These are phyloP conservation scores for Brachyopa scutellaris DNA, from an alignment of 2,888 invertebrate species.

Conservation along the genomic window DNA sequence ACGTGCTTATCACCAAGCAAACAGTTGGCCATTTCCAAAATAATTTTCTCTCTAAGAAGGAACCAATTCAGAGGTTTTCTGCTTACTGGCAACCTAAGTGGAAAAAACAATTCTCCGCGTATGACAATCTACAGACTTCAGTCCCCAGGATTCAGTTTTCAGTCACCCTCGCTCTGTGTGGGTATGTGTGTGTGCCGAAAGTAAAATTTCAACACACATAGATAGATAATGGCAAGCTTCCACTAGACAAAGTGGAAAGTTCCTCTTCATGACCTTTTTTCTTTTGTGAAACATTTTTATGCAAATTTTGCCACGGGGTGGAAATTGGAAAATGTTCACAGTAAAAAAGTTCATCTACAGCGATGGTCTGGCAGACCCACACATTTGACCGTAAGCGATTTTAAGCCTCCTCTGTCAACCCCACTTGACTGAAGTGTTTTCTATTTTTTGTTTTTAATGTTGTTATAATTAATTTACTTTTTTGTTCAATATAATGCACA, in stretches of 20 bases:
- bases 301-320: constrained; percentile 51
- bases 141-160: background rate
- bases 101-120: background rate
- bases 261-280: constrained; percentile 14
- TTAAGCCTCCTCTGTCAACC: constrained; percentile 21
- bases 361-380: constrained; percentile 44
- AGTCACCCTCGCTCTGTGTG: background rate
- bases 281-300: constrained; percentile 33
- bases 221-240: constrained; percentile 49
- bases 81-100: background rate
- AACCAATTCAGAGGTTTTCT: constrained; percentile 22
- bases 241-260: constrained; percentile 51
- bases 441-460: background rate
- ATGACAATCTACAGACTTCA: background rate
- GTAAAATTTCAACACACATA: constrained; percentile 27
- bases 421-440: background rate
- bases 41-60: constrained; percentile 9
- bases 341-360: constrained; percentile 45
- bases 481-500: constrained; percentile 30
- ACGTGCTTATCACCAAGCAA: constrained; percentile 21
- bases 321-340: constrained; percentile 53
- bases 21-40: constrained; percentile 29
- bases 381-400: constrained; percentile 48
- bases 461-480: constrained; percentile 33
- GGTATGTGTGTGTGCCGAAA: no score